Evolutionary conservation across 2,888 invertebrate genomes (phyloP), one percentile per base, ranked within the genome.

Genomic region (Tenthredo distinguenda): DNA sequence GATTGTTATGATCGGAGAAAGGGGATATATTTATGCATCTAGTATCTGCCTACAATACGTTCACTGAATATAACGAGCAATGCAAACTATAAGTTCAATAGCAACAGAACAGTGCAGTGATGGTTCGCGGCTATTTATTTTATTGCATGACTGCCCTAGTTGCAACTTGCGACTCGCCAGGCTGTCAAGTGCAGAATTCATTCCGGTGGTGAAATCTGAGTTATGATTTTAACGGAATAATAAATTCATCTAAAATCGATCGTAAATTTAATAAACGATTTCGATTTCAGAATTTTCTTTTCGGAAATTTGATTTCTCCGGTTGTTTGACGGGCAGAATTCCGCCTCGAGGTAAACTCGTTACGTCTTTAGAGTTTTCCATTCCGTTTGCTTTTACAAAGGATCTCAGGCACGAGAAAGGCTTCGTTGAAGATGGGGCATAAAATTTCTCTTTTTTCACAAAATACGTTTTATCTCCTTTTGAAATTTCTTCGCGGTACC

Each of bases 121-220:
- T 86, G 88, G 87, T 88, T 88, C 86, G 87, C 77, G 72, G 87
- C 87, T 87, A 88, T 89, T 90, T 89, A 89, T 89, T 89, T 89
- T 90, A 88, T 77, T 88, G 87, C 18, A 31, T n/a, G 85, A 87
- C 86, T 87, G 89, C 90, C 90, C 88, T 88, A 89, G 88, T 90
- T 90, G 89, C 50, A 47, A 6, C 26, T 43, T 0, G 18, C 12
- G 50, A 37, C 15, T 37, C 76, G 26, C 86, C 85, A 85, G 79
- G 72, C 77, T 82, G 58, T 21, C 84, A 87, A 77, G 83, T 86
- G 77, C 6, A 55, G 55, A 85, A 71, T 86, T 86, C 88, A 84
- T 88, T 88, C 87, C 50, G 18, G 31, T 40, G 26, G 74, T 74
- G 47, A 74, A 74, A 74, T 47, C 47, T 76, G 76, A 37, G 12